Evolutionary conservation across 2,797 vertebrate species (phyloP).

Genomic region (Rhinichthys osculus): DNA sequence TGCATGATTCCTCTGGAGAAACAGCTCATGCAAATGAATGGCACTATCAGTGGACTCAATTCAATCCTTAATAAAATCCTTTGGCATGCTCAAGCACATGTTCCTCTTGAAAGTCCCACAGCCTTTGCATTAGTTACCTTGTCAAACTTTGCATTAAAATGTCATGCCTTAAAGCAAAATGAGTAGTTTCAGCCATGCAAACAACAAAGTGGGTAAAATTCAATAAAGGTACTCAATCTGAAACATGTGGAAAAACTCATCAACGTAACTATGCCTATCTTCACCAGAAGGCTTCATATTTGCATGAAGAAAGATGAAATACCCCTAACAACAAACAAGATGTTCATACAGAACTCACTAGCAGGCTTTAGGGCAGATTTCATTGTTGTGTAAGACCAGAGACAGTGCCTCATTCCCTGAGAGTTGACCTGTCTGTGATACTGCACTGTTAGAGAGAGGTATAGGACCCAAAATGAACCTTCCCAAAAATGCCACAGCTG

Average conservation of each 20-base stretch:
- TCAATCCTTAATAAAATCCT: neutral
- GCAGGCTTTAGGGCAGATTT: neutral
- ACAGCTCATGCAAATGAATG: neutral
- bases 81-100: neutral
- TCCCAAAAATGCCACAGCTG: conserved; percentile 32
- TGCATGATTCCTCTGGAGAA: neutral
- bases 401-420: conserved; percentile 18
- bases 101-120: conserved; percentile 7
- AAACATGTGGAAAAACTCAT: conserved; percentile 8
- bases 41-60: neutral
- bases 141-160: neutral
- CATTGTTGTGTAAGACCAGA: neutral
- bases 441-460: conserved; percentile 16
- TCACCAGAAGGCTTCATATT: neutral
- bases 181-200: neutral
- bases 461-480: conserved; percentile 27
- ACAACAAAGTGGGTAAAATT: neutral
- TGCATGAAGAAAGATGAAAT: neutral
- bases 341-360: neutral
- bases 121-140: conserved; percentile 1
- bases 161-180: neutral
- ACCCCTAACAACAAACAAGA: conserved; percentile 4
- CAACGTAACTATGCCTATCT: neutral
- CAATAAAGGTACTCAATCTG: conserved; percentile 1
- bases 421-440: conserved; percentile 51